Evolutionary conservation across 2,888 invertebrate genomes (phyloP), one percentile per base, ranked within the genome.

Genomic region (Cryptocephalus moraei): DNA sequence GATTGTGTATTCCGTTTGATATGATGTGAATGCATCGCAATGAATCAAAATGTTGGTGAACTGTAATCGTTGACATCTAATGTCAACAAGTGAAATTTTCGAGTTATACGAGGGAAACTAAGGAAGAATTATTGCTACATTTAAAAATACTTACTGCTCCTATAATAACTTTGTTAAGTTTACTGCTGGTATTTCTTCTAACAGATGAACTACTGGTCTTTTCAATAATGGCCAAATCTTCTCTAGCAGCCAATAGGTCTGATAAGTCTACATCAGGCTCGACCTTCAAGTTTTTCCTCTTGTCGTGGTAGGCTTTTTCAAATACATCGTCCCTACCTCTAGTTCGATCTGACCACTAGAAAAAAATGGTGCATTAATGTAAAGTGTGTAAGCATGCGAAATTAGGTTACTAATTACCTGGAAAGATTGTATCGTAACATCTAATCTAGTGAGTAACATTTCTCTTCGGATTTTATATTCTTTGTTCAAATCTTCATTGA

Each of bases 341-440:
- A 46, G 86, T 76, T 51, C 82, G 79, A 42, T 90, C 89, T 0
- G 91, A 90, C 91, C 91, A 92, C 86, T 87, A 64, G 39, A 71
- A 71, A 47, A 47, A 12, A 45, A n/a, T 10, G 38, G 12, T 39
- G 14, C 11, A 33, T 47, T 32, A 32, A 13, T 33, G 8, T 11
- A 39, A 3, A 22, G 6, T 22, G 6, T 45, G 22, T 22, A 22
- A 6, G 22, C 6, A 6, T 22, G 6, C 2, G 41, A 42, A 12
- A 31, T 22, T 22, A 22, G 6, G 6, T 22, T 22, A 22, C 6
- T 22, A 6, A 22, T 40, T 65, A 86, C 91, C 79, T 92, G 84
- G 70, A 97, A 99, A 45, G 96, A 96, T 69, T 94, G 91, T 60
- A 97, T 82, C 0, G 97, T 99, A 49, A 95, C 94, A 68, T 97